Evolutionary conservation across 2,113 vertebrate genomes (phyloP).

Genomic region (Platichthys flesus): DNA sequence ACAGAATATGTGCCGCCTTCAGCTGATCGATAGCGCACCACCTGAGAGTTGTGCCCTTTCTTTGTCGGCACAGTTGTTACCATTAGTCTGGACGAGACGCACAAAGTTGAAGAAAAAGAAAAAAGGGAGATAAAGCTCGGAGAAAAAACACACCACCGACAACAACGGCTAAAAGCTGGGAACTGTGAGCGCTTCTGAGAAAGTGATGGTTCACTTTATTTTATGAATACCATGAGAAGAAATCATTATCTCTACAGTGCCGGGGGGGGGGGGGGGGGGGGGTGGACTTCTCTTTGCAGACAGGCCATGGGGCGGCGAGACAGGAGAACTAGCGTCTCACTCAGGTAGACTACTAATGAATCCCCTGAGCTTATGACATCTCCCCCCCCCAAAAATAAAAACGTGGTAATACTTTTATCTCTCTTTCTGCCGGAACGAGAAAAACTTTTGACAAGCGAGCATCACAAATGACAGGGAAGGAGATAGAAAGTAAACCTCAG

Average conservation of each 20-base stretch:
- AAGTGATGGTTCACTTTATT: constrained; percentile 39
- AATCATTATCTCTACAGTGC: constrained; percentile 55
- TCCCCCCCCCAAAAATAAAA: not conserved
- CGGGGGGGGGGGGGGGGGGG: constrained; percentile 51
- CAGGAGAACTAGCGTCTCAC: constrained; percentile 49
- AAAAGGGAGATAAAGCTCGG: constrained; percentile 4
- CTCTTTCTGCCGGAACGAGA: constrained; percentile 12
- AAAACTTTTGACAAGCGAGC: not conserved
- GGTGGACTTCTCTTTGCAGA: constrained; percentile 52
- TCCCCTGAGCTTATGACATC: constrained; percentile 28
- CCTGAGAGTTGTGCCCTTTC: constrained; percentile 54
- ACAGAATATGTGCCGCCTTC: constrained; percentile 36
- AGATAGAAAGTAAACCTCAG: not conserved
- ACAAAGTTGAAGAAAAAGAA: not conserved
- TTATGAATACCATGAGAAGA: constrained; percentile 57
- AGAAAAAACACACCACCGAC: constrained; percentile 15
- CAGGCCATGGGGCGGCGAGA: constrained; percentile 52
- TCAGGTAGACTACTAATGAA: constrained; percentile 70
- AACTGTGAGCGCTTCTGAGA: constrained; percentile 14
- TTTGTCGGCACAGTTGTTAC: constrained; percentile 47
- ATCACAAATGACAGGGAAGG: not conserved
- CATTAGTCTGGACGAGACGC: constrained; percentile 31
- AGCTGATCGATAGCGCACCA: constrained; percentile 61
- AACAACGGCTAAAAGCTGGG: not conserved
- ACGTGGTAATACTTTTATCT: constrained; percentile 1